Conservation (phyloP, 2,888 invertebrate genomes). For the Ophioninae sp. region DNA sequence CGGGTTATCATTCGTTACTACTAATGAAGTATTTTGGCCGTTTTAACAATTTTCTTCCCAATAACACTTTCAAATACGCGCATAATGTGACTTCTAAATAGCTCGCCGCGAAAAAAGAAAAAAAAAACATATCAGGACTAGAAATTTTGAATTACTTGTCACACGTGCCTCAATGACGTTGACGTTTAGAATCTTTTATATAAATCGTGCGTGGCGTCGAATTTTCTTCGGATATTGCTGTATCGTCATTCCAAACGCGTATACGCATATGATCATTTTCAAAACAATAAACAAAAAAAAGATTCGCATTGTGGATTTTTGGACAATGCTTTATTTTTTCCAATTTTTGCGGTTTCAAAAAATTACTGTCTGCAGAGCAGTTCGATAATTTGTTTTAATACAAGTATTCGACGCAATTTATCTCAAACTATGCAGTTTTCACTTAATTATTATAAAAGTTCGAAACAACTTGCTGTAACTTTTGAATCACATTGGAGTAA, state of each 20-base stretch:
- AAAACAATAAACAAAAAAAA: not conserved
- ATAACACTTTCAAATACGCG: constrained; percentile 60
- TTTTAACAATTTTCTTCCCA: constrained; percentile 61
- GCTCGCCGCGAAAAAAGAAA: constrained; percentile 65
- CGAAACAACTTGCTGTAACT: not conserved
- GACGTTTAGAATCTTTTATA: constrained; percentile 53
- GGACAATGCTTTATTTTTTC: not conserved
- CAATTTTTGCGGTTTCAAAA: not conserved
- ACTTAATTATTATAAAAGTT: not conserved
- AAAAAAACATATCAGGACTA: constrained; percentile 72
- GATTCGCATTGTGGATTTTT: not conserved
- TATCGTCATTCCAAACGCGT: constrained; percentile 21
- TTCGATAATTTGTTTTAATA: not conserved
- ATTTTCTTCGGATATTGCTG: constrained; percentile 42
- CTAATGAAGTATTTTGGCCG: constrained; percentile 71
- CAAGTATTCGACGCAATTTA: not conserved
- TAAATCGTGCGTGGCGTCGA: constrained; percentile 53
- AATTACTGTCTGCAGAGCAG: not conserved
- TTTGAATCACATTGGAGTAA: not conserved
- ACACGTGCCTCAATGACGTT: constrained; percentile 53
- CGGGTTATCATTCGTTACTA: constrained; percentile 60
- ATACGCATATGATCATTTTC: not conserved
- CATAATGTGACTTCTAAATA: constrained; percentile 46
- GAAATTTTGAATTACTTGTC: constrained; percentile 75
- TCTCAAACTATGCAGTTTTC: not conserved